phyloP scores from a whole-genome alignment of 2,888 invertebrate genomes.

The Mimachlamys varia region DNA sequence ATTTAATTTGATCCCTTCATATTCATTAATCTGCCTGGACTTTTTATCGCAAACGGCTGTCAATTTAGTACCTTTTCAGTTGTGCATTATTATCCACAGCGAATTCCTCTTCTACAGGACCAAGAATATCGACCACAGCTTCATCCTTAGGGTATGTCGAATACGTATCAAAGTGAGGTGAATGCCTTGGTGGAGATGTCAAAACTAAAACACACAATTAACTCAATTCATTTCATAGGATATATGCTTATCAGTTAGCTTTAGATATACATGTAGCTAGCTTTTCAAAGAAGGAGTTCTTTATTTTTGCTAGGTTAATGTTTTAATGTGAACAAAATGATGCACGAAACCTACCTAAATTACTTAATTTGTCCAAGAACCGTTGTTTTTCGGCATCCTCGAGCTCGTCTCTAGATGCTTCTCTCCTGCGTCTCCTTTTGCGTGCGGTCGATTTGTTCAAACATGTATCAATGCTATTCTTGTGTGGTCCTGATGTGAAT shows the following conservation, averaged over 20 bases:
- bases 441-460: not conserved
- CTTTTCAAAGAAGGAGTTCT: no score
- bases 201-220: not conserved
- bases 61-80: not conserved
- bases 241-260: no score
- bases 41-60: no score
- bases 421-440: not conserved
- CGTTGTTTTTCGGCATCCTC: not conserved
- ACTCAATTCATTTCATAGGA: no score
- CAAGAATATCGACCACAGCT: not conserved
- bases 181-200: not conserved
- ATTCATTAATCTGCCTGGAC: no score
- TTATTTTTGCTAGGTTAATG: no score
- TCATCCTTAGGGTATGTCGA: not conserved
- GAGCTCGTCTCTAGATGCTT: not conserved
- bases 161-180: not conserved
- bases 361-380: not conserved
- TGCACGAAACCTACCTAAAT: not conserved
- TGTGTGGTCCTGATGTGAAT: not conserved
- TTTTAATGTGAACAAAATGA: no score
- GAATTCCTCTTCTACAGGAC: not conserved
- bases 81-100: not conserved
- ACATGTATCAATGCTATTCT: not conserved
- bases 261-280: no score
- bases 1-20: no score